phyloP scores from a whole-genome alignment of 37 sponge, comb jelly and placozoan genomes.

The Ephydatia muelleri region DNA sequence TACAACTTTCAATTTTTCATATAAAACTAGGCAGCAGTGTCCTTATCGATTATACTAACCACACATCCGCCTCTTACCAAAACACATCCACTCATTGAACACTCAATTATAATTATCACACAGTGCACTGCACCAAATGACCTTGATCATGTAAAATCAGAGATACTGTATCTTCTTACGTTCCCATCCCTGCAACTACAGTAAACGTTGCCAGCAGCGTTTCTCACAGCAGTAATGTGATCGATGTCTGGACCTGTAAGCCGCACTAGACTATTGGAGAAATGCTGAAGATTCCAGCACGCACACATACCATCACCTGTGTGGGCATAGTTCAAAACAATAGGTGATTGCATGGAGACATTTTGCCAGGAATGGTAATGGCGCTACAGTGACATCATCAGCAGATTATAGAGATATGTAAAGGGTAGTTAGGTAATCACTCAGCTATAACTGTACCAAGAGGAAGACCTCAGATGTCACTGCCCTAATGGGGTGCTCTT shows the following conservation, averaged over 20 bases:
- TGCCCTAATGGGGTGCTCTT: too few species aligned
- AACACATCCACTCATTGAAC: not conserved
- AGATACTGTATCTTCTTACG: conserved; percentile 42
- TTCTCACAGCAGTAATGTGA: conserved; percentile 28
- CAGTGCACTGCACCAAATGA: too few species aligned
- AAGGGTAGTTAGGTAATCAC: too few species aligned
- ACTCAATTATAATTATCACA: not conserved
- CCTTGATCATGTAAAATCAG: conserved; percentile 6
- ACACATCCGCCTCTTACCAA: too few species aligned
- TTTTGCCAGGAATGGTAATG: too few species aligned
- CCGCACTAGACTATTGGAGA: not conserved
- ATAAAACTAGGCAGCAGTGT: not conserved
- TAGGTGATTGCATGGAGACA: too few species aligned
- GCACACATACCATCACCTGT: conserved; percentile 36
- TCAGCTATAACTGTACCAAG: too few species aligned
- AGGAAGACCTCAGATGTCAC: too few species aligned
- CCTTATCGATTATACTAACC: not conserved
- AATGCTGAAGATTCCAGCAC: not conserved
- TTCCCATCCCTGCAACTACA: conserved; percentile 57
- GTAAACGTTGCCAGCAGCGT: conserved; percentile 22
- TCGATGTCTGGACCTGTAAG: conserved; percentile 68
- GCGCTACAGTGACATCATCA: too few species aligned
- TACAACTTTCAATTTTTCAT: not conserved
- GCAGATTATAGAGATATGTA: too few species aligned
- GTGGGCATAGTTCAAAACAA: not conserved